Conservation (phyloP, 2,113 vertebrate genomes). For the Tetraodon nigroviridis region DNA sequence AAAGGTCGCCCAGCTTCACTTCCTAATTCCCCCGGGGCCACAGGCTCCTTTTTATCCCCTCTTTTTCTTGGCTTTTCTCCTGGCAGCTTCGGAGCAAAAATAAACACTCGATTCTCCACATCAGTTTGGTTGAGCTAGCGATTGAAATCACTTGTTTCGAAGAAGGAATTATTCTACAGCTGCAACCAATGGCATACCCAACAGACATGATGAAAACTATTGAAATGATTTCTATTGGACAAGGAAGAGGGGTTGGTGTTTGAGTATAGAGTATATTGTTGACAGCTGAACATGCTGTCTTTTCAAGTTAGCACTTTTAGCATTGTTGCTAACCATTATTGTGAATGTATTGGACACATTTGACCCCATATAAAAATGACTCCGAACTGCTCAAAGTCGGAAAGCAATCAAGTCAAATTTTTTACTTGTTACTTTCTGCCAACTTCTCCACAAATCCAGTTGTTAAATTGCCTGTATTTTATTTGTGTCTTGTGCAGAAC, state of each 20-base stretch:
- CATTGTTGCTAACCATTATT: too few species aligned
- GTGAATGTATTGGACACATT: too few species aligned
- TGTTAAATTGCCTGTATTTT: conserved; percentile 24
- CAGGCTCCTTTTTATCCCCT: conserved; percentile 41
- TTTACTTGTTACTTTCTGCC: too few species aligned
- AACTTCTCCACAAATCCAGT: conserved; percentile 7
- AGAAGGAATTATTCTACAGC: too few species aligned
- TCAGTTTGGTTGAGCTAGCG: conserved; percentile 7
- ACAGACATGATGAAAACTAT: neutral
- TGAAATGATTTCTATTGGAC: neutral
- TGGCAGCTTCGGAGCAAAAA: conserved; percentile 32
- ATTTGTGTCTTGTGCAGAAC: conserved; percentile 76
- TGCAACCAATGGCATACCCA: neutral
- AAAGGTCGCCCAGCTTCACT: conserved; percentile 71
- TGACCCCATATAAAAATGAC: too few species aligned
- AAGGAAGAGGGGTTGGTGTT: too few species aligned
- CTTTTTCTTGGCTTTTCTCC: conserved; percentile 14
- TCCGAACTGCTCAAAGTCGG: too few species aligned
- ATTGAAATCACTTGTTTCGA: neutral
- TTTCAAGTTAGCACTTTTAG: too few species aligned
- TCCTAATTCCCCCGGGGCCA: conserved; percentile 54
- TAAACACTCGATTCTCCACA: conserved; percentile 3
- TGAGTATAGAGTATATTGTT: too few species aligned
- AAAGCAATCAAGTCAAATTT: too few species aligned
- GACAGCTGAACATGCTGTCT: too few species aligned